Conservation (phyloP, 2,888 invertebrate genomes). For the Lordiphosa fenestrarum region DNA sequence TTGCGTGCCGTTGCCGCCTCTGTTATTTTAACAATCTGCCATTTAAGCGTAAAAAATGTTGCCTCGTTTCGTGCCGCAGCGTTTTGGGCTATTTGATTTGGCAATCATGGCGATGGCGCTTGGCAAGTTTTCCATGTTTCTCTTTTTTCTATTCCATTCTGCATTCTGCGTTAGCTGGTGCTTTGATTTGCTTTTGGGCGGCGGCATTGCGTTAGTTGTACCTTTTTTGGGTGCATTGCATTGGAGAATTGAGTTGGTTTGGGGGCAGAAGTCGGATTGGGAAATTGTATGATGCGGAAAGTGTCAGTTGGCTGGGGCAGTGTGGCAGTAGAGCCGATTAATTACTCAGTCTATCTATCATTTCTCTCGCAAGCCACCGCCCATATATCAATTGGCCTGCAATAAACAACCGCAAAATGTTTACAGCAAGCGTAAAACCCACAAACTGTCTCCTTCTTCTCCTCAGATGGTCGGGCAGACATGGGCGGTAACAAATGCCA, state of each 20-base stretch:
- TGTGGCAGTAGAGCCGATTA: no score
- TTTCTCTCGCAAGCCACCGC: no score
- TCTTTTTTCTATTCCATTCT: constrained; percentile 40
- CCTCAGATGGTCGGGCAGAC: constrained; percentile 23
- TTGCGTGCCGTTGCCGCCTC: constrained; percentile 74
- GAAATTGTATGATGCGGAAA: constrained; percentile 15
- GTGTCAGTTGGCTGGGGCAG: background rate
- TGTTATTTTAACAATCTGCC: constrained; percentile 75
- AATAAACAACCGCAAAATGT: constrained; percentile 68
- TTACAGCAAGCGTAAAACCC: constrained; percentile 59
- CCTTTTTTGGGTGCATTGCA: constrained; percentile 57
- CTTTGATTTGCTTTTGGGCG: constrained; percentile 35
- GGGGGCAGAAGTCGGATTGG: constrained; percentile 33
- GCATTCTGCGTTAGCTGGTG: constrained; percentile 42
- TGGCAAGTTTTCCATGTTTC: constrained; percentile 12
- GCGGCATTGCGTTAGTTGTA: constrained; percentile 65
- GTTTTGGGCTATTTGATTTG: constrained; percentile 73
- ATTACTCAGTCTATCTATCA: no score
- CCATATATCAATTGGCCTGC: constrained; percentile 60
- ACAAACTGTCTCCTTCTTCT: constrained; percentile 56
- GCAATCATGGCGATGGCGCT: constrained; percentile 67
- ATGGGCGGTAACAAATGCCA: constrained; percentile 53
- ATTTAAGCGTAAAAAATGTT: constrained; percentile 76
- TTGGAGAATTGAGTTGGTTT: constrained; percentile 29
- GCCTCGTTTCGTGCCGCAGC: constrained; percentile 73